These are phyloP conservation scores for Ophioninae sp. DNA, from an alignment of 2,888 invertebrate species.

Conservation along the genomic window DNA sequence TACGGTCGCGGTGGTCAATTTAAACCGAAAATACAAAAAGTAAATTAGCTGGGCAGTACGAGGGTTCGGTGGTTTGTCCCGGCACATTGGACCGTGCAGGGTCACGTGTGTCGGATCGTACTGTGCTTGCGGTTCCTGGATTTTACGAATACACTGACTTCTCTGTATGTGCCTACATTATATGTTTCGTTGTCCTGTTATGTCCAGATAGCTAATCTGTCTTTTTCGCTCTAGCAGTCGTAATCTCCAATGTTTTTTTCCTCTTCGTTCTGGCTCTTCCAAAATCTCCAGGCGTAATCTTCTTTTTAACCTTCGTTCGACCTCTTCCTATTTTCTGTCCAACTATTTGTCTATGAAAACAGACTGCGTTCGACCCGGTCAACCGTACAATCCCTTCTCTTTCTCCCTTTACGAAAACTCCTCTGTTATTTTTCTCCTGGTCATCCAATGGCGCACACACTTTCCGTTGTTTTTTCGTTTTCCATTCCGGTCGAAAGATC, in stretches of 20 bases:
- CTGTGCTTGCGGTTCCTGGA: conserved; percentile 76
- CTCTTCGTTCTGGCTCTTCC: not conserved
- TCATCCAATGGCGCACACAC: conserved; percentile 22
- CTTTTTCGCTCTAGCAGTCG: not conserved
- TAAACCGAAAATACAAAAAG: conserved; percentile 80
- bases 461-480: conserved; percentile 40
- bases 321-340: conserved; percentile 49
- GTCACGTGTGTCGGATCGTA: conserved; percentile 78
- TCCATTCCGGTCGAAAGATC: conserved; percentile 28
- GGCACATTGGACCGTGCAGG: conserved; percentile 72
- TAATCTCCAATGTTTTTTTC: conserved; percentile 55
- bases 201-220: conserved; percentile 53
- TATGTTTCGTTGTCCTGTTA: conserved; percentile 64
- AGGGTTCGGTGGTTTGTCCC: conserved; percentile 74
- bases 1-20: conserved; percentile 73
- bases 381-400: conserved; percentile 22
- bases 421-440: conserved; percentile 47
- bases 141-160: conserved; percentile 73
- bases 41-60: conserved; percentile 78
- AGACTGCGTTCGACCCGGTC: conserved; percentile 39
- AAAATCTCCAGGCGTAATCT: conserved; percentile 42
- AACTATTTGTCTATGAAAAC: conserved; percentile 61
- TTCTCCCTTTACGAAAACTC: conserved; percentile 6
- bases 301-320: conserved; percentile 57
- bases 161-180: conserved; percentile 45